These are phyloP conservation scores for Drosophila lutescens DNA, from an alignment of 2,888 invertebrate genomes.

Conservation along the genomic window DNA sequence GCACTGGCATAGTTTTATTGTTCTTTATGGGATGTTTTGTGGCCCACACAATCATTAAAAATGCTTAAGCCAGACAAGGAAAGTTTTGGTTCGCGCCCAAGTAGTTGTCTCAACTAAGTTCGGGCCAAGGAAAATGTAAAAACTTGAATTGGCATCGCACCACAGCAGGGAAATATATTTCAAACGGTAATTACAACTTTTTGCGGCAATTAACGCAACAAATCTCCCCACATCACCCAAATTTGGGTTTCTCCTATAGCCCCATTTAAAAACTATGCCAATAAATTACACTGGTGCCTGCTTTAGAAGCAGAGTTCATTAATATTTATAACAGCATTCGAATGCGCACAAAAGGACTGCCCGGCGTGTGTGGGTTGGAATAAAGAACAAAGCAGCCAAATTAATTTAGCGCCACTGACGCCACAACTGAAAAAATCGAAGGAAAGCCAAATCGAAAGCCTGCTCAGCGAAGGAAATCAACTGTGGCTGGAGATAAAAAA, in stretches of 20 bases:
- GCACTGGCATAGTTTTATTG: slow-evolving; percentile 38
- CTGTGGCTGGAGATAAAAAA: slow-evolving; percentile 69
- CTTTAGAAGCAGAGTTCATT: slow-evolving; percentile 59
- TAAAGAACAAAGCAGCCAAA: slow-evolving; percentile 69
- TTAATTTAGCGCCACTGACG: slow-evolving; percentile 72
- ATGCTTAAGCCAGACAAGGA: slow-evolving; percentile 54
- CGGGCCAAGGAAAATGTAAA: slow-evolving; percentile 12
- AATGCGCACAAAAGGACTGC: slow-evolving; percentile 40
- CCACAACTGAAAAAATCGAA: slow-evolving; percentile 30
- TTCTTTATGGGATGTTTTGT: slow-evolving; percentile 42
- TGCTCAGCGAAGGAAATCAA: slow-evolving; percentile 60
- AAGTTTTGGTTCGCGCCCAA: slow-evolving; percentile 29
- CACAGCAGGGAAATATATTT: slow-evolving; percentile 5
- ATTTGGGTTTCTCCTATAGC: not conserved
- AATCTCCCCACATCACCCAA: slow-evolving; percentile 4
- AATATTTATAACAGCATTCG: slow-evolving; percentile 67
- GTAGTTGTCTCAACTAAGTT: slow-evolving; percentile 25
- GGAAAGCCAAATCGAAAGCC: slow-evolving; percentile 28
- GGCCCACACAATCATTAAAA: slow-evolving; percentile 54
- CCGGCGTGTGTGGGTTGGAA: slow-evolving; percentile 17
- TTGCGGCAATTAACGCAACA: slow-evolving; percentile 32
- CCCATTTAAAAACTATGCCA: slow-evolving; percentile 53
- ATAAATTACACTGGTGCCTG: slow-evolving; percentile 42
- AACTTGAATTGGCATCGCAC: slow-evolving; percentile 15
- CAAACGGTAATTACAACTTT: slow-evolving; percentile 45